These are phyloP conservation scores for Ceyx margarethae DNA, from an alignment of 2,113 vertebrate species.

Conservation along the genomic window DNA sequence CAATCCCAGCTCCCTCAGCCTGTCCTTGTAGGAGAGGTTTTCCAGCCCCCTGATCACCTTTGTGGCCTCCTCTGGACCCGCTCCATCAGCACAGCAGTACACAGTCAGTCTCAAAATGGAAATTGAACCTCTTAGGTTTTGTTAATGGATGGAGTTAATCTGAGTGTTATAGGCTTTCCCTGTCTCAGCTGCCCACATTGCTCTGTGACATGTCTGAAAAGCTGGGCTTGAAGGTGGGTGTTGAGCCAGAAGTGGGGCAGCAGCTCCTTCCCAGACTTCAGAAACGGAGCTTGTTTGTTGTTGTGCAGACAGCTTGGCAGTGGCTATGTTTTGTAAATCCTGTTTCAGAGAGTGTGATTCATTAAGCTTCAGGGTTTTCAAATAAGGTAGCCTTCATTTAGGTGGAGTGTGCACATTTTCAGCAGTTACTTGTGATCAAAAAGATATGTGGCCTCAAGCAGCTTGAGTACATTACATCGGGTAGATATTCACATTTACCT, in stretches of 20 bases:
- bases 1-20: too few relatives aligned
- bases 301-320: neutral
- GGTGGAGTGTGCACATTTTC: neutral
- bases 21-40: too few relatives aligned
- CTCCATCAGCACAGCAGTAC: neutral
- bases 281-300: neutral
- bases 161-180: neutral
- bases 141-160: neutral
- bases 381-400: neutral
- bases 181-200: neutral
- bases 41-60: too few relatives aligned
- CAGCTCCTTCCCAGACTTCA: neutral
- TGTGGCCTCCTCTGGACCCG: too few relatives aligned
- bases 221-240: neutral
- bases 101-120: neutral
- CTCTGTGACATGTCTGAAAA: neutral
- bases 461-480: neutral
- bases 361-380: neutral
- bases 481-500: neutral
- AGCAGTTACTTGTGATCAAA: neutral
- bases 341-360: neutral
- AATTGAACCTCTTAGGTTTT: neutral
- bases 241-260: neutral
- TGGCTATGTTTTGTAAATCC: fast-evolving
- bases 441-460: neutral